Base-by-base conservation (phyloP, 2,113 vertebrate species). In the Phoenicopterus ruber region DNA sequence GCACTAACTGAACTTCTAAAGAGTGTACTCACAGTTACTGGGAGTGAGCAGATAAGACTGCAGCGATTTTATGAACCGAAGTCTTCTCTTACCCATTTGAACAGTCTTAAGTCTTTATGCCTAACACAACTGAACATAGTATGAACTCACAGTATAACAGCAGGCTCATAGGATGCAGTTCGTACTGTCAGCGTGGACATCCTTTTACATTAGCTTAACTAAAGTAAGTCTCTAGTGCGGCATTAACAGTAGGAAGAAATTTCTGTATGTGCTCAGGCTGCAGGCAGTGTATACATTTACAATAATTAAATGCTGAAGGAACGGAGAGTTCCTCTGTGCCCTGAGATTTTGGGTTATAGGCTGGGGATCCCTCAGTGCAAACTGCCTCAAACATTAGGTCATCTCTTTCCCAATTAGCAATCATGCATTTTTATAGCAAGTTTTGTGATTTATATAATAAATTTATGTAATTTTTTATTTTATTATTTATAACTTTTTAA, bases 111-210 rank as follows among this genome's bases (percentile, higher is more conserved):
- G 40, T 34, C 12, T 65, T 78, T 59, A 11, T 20, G 62, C 11
- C 17, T 62, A 32, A 42, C 31, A 38, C 13, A 52, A 25, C 10
- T 6, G 61, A 40, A 20, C 11, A 1, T 1, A 28, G 28, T 4
- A 29, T 58, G 34, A 70, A 34, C 15, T 58, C 59, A 46, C 10
- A 22, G 10, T 21, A 2, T 13, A 44, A 18, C 11, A 66, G 54
- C 28, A 66, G 58, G 10, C 17, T 32, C 21, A 21, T 3, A 58
- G 63, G 38, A 28, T 38, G 38, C 26, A 57, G 42, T 17, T 21
- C 54, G 34, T 63, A 28, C 17, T 15, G 26, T 25, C 63, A 80
- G 6, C 0, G 0, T 25, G 21, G 25, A 7, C 25, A 13, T 46
- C 10, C 28, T 67, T 91, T 12, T 28, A 38, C 18, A 20, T 38